Percentiles rank a stretch among this genome's conserved stretches.
Conservation (phyloP, 2,888 invertebrate genomes). For the Hedychridium roseum region DNA sequence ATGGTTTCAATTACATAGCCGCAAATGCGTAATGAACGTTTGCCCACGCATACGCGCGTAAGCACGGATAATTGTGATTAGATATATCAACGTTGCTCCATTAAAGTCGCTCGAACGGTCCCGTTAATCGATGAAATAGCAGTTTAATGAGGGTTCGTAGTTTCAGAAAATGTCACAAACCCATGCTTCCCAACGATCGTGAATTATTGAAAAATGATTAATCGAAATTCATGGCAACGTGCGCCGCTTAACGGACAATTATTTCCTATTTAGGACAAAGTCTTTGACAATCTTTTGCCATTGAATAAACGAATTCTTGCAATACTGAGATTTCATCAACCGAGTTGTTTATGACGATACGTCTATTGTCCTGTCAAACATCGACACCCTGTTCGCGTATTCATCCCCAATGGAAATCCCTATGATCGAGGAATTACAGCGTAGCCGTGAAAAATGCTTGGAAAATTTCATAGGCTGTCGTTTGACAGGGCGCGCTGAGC, state of each 20-base stretch:
- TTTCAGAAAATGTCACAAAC: constrained; percentile 28
- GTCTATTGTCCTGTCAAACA: no score
- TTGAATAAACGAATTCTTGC: constrained; percentile 5
- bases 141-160: constrained; percentile 25
- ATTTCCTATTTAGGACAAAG: constrained; percentile 6
- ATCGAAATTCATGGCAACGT: constrained; percentile 1
- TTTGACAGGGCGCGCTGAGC: background rate
- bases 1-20: constrained; percentile 15
- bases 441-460: constrained; percentile 2
- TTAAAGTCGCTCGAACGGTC: constrained; percentile 6
- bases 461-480: background rate
- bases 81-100: constrained; percentile 14
- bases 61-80: constrained; percentile 22
- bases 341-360: background rate
- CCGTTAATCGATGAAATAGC: constrained; percentile 17
- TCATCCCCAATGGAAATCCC: background rate
- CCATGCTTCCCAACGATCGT: no score
- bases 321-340: constrained; percentile 4
- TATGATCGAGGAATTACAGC: background rate
- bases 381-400: no score
- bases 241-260: background rate
- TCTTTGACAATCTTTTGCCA: no score
- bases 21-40: constrained; percentile 2
- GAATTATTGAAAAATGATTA: constrained; percentile 20
- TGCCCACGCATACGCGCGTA: constrained; percentile 14